Conservation (phyloP, 2,797 vertebrate species). For the Leptodactylus fallax region DNA sequence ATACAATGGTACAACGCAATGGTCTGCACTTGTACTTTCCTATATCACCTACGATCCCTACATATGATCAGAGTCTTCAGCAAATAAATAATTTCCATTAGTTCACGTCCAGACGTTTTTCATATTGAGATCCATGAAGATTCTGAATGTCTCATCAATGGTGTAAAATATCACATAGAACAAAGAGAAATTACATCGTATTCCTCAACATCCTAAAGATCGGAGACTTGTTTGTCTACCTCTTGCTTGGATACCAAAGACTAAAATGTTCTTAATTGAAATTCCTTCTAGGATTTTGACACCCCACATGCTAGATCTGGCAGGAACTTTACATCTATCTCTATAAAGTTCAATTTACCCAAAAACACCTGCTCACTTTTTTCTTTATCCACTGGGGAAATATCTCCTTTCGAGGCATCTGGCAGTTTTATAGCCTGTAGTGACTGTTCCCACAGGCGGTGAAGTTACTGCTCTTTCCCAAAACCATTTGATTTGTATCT, state of each 20-base stretch:
- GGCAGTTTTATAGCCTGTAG: constrained; percentile 54
- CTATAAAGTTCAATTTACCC: constrained; percentile 48
- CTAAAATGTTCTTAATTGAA: neutral
- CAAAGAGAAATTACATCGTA: neutral
- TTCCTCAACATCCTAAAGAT: neutral
- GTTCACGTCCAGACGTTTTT: neutral
- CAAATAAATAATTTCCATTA: too few species aligned
- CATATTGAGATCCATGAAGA: neutral
- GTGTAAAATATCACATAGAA: neutral
- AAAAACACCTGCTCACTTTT: constrained; percentile 46
- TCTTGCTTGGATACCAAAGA: neutral
- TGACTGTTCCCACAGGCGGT: constrained; percentile 45
- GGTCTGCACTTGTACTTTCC: too few species aligned
- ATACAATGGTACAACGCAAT: too few species aligned
- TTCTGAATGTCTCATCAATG: neutral
- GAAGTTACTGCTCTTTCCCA: constrained; percentile 49
- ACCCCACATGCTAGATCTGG: constrained; percentile 28
- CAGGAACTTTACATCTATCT: constrained; percentile 47
- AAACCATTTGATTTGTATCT: constrained; percentile 59
- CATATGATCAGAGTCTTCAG: too few species aligned
- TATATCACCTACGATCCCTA: too few species aligned
- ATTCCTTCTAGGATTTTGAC: constrained; percentile 36
- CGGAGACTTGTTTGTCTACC: neutral
- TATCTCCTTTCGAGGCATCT: constrained; percentile 57
- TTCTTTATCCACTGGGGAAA: constrained; percentile 17